A percentile compares a stretch with the other conserved stretches of the same genome.
Evolutionary conservation across 1,140 invertebrate species (phyloP).

Genomic region (Eumaeus atala): DNA sequence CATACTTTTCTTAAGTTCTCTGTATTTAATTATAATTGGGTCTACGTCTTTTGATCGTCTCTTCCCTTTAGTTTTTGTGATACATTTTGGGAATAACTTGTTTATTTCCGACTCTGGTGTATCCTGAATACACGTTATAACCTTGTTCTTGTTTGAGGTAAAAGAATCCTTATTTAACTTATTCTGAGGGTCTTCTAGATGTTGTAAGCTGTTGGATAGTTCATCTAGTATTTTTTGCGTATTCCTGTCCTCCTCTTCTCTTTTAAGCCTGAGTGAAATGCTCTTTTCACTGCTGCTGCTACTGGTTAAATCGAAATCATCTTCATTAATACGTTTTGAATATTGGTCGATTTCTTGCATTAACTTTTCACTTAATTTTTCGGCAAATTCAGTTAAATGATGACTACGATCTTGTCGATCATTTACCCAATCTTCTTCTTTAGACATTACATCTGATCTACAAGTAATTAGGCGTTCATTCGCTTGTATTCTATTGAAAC

Average conservation of each 20-base stretch:
- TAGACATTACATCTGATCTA: conserved; percentile 68
- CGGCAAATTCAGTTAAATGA: conserved; percentile 84
- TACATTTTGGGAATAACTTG: conserved; percentile 67
- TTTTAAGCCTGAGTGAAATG: conserved; percentile 54
- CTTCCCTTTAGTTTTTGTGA: conserved; percentile 64
- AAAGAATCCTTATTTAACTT: conserved; percentile 54
- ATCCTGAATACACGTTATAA: conserved; percentile 60
- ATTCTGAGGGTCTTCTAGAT: conserved; percentile 76
- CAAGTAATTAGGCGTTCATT: conserved; percentile 70
- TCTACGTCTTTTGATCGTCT: conserved; percentile 66
- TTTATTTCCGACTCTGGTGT: conserved; percentile 59
- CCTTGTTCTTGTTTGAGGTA: conserved; percentile 69
- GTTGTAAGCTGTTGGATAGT: conserved; percentile 66
- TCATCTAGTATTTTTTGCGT: conserved; percentile 66
- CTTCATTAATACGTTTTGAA: conserved; percentile 70
- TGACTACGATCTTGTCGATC: conserved; percentile 80
- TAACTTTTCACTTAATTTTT: conserved; percentile 83
- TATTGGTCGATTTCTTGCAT: conserved; percentile 84
- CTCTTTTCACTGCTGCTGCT: conserved; percentile 69
- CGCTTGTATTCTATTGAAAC: conserved; percentile 65
- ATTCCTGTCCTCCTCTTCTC: conserved; percentile 64
- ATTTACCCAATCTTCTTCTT: conserved; percentile 69
- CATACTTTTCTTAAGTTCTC: conserved; percentile 63
- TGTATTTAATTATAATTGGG: conserved; percentile 67
- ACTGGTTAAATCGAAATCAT: conserved; percentile 69